Base-by-base conservation (phyloP, 2,888 invertebrate species). In the Spialia ferax region DNA sequence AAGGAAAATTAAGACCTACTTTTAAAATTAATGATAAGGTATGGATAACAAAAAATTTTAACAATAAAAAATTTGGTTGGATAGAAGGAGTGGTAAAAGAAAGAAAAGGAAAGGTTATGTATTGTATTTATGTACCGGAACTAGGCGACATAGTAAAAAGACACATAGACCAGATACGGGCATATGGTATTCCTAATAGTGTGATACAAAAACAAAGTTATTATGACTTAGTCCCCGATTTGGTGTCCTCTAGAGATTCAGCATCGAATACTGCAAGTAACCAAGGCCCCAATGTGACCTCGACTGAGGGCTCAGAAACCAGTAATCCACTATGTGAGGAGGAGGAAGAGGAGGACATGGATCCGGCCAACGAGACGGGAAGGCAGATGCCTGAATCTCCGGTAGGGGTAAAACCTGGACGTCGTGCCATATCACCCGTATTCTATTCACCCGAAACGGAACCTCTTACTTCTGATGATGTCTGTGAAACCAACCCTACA, bases 21-120 rank as follows among this genome's bases (percentile, higher is more conserved):
- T 67, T 67, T 42, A 60, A 52, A 26, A 11, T 32, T 13, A 32
- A 50, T 23, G 66, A 59, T 6, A 52, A 29, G 18, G 66, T 66
- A 23, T 66, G 35, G 42, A 15, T 54, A 23, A 57, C 56, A 48
- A 48, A 50, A 48, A 23, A 32, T 18, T 38, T 23, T 50, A 64
- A 50, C 13, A 66, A 66, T 42, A 35, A 66, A 22, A 38, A 11
- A 54, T 54, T 54, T 11, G 32, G 26, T 35, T 63, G 63, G 63
- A 18, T 50, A 1, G 38, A 32, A 38, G 52, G 52, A 8, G n/a
- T 63, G 3, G 38, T 63, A 5, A 32, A 22, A 54, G 22, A 54
- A 15, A 63, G 22, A 54, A 22, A 54, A 8, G 63, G 63, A 4
- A 63, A 52, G 0, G 54, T 63, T n/a, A 11, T 54, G 1, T 62